Evolutionary conservation across 2,797 vertebrate species (phyloP).

Genomic region (Phrynocephalus guinanensis): DNA sequence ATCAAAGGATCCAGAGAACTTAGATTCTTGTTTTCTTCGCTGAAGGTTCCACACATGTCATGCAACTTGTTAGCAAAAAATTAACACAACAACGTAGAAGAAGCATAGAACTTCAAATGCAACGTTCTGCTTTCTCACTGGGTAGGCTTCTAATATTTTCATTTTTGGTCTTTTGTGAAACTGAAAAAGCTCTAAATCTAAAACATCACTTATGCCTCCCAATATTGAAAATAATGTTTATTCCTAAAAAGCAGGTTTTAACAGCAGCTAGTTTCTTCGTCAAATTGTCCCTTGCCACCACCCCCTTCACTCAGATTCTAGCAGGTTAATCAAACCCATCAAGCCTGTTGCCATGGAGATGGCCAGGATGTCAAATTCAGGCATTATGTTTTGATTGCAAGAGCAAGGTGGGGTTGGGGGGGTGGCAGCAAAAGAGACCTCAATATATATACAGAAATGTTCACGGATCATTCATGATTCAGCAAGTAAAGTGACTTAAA

Average conservation of each 20-base stretch:
- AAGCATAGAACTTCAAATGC: neutral
- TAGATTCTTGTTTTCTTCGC: neutral
- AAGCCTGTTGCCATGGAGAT: conserved; percentile 55
- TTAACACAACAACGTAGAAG: neutral
- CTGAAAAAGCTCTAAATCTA: neutral
- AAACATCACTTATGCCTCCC: neutral
- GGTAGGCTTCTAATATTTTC: neutral
- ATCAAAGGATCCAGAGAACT: neutral
- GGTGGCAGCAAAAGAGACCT: conserved; percentile 14
- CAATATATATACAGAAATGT: conserved; percentile 35
- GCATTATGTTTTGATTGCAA: conserved; percentile 43
- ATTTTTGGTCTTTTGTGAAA: neutral
- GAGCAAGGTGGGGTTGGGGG: conserved; percentile 6
- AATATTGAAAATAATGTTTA: conserved; percentile 3
- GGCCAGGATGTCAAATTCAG: conserved; percentile 45
- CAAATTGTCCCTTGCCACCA: neutral
- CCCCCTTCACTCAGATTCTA: neutral
- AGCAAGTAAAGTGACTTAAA: neutral
- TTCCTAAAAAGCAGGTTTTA: conserved; percentile 19
- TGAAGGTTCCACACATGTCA: neutral
- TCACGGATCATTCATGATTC: neutral
- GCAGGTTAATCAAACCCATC: conserved; percentile 19
- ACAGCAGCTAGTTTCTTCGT: conserved; percentile 34
- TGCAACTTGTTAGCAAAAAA: neutral
- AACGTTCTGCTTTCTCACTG: neutral